Evolutionary conservation across 2,888 invertebrate genomes (phyloP).

Genomic region (Halocaridina rubra): DNA sequence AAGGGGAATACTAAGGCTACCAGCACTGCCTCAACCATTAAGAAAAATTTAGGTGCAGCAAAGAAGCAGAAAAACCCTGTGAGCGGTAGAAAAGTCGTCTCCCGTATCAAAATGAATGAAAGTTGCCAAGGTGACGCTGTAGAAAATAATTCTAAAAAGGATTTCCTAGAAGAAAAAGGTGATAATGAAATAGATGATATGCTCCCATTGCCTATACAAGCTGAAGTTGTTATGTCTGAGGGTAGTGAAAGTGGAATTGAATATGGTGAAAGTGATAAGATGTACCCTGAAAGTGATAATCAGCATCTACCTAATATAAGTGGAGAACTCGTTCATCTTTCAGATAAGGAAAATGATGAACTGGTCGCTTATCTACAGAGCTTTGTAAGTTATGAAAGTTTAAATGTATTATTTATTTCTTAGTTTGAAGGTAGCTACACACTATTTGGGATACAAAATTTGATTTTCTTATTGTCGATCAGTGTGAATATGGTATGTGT

Average conservation of each 20-base stretch:
- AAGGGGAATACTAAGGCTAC: neutral
- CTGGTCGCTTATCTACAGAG: constrained; percentile 45
- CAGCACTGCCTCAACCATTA: neutral
- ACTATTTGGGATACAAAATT: no score
- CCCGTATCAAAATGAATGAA: neutral
- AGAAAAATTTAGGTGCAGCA: neutral
- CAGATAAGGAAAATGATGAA: constrained; percentile 50
- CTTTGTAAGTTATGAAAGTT: constrained; percentile 55
- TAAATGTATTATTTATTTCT: no score
- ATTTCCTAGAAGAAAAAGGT: constrained; percentile 4
- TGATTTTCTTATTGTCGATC: no score
- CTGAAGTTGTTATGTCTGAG: constrained; percentile 63
- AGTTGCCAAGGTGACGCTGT: neutral
- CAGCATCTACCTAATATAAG: constrained; percentile 23
- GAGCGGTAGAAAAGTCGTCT: neutral
- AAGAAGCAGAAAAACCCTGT: neutral
- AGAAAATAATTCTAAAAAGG: neutral
- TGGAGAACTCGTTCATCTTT: constrained; percentile 24
- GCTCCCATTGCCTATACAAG: constrained; percentile 59
- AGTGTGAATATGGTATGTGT: no score
- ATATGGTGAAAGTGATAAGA: constrained; percentile 15
- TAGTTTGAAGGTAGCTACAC: no score
- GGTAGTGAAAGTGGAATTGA: constrained; percentile 58
- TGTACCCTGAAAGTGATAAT: neutral
- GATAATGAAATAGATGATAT: constrained; percentile 46